phyloP scores from a whole-genome alignment of 2,888 invertebrate genomes.

The Apodemia hepburni region DNA sequence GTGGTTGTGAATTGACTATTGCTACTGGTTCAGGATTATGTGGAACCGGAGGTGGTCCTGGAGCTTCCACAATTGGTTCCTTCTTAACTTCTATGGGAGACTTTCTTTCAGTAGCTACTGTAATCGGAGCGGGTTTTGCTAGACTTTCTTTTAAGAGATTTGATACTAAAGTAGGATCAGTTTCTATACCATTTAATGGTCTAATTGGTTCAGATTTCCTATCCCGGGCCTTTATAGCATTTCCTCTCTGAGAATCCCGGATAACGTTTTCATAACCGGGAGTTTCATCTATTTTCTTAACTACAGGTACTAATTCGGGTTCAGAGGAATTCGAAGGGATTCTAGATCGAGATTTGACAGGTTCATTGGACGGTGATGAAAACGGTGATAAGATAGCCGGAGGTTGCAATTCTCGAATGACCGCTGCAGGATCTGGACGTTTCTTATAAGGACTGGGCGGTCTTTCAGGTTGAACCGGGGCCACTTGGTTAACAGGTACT shows the following conservation, averaged over 20 bases:
- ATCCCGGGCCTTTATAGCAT: conserved; percentile 50
- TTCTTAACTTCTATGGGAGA: conserved; percentile 54
- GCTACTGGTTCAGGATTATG: conserved; percentile 33
- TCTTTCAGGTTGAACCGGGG: conserved; percentile 41
- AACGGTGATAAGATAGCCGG: conserved; percentile 71
- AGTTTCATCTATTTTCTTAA: conserved; percentile 82
- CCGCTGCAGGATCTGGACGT: conserved; percentile 54
- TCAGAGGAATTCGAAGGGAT: conserved; percentile 77
- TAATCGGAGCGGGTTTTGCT: conserved; percentile 70
- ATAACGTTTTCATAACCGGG: conserved; percentile 82
- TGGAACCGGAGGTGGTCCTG: conserved; percentile 29
- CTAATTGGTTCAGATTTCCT: conserved; percentile 56
- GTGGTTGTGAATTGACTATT: conserved; percentile 20
- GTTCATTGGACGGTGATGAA: conserved; percentile 65
- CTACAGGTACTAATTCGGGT: conserved; percentile 81
- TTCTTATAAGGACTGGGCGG: conserved; percentile 55
- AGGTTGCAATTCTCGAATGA: conserved; percentile 64
- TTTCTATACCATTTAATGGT: conserved; percentile 83
- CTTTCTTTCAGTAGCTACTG: conserved; percentile 59
- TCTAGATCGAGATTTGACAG: conserved; percentile 48
- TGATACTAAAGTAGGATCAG: conserved; percentile 86
- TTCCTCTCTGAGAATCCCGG: conserved; percentile 72
- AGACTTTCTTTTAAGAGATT: conserved; percentile 84
- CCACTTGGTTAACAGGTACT: conserved; percentile 44
- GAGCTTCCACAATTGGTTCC: conserved; percentile 46